Percentiles rank a stretch among this genome's conserved stretches.
Evolutionary conservation across 2,888 invertebrate genomes (phyloP).

Genomic region (Lycophotia porphyrea): DNA sequence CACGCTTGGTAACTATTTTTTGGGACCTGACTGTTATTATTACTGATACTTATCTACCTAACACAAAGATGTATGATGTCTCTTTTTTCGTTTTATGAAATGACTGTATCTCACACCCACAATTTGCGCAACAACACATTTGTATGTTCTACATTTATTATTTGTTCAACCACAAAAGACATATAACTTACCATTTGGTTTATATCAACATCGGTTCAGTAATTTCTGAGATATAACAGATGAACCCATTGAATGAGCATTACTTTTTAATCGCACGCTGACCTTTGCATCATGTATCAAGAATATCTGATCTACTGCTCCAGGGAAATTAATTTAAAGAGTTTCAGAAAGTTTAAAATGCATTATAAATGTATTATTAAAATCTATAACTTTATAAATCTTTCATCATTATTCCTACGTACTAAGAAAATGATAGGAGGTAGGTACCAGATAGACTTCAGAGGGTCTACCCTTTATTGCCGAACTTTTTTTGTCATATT

Average conservation of each 20-base stretch:
- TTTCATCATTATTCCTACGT: not conserved
- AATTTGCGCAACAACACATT: slow-evolving; percentile 14
- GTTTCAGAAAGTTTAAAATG: not conserved
- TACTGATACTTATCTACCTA: not conserved
- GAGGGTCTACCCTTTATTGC: too few relatives aligned
- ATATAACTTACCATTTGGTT: slow-evolving; percentile 28
- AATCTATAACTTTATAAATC: not conserved
- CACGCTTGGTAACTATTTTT: not conserved
- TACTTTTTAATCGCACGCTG: slow-evolving; percentile 11
- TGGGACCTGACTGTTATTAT: not conserved
- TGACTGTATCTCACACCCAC: not conserved
- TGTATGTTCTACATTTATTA: not conserved
- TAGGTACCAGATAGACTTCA: not conserved
- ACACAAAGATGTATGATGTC: not conserved
- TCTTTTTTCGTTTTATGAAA: not conserved
- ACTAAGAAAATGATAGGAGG: not conserved
- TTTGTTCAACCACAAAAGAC: not conserved
- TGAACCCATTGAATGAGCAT: slow-evolving; percentile 12
- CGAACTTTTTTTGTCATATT: too few relatives aligned
- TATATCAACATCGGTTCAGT: slow-evolving; percentile 38
- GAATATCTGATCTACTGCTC: not conserved
- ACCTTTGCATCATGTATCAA: slow-evolving; percentile 6
- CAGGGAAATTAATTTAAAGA: not conserved
- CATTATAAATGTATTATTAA: too few relatives aligned
- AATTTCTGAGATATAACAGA: slow-evolving; percentile 34